Evolutionary conservation across 2,888 invertebrate genomes (phyloP).

Genomic region (Ormia ochracea): DNA sequence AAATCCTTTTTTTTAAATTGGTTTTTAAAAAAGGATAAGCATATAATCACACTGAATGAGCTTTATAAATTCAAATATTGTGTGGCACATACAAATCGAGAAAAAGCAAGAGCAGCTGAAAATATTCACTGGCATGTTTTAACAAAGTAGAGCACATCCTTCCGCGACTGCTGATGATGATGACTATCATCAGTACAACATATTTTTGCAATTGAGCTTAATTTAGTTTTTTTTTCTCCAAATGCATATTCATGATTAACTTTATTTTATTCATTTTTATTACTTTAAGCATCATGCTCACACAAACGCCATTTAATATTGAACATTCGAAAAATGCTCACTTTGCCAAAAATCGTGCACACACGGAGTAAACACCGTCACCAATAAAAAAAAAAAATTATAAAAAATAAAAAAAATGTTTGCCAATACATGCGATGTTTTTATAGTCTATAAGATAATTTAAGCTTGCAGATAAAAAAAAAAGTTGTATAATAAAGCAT

Average conservation of each 20-base stretch:
- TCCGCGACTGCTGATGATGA: neutral
- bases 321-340: neutral
- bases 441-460: no score
- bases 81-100: no score
- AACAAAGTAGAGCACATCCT: neutral
- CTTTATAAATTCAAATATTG: slow-evolving; percentile 11
- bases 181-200: neutral
- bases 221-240: slow-evolving; percentile 1
- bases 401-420: no score
- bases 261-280: neutral
- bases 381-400: no score
- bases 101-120: neutral
- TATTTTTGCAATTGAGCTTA: slow-evolving; percentile 12
- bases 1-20: slow-evolving; percentile 2
- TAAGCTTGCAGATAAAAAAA: no score
- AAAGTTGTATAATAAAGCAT: no score
- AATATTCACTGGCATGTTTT: neutral
- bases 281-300: neutral
- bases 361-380: no score
- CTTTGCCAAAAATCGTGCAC: neutral
- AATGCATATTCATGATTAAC: neutral
- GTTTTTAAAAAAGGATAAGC: slow-evolving; percentile 23
- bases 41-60: slow-evolving; percentile 14
- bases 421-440: no score
- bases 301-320: slow-evolving; percentile 1